Percentiles rank a stretch among this genome's conserved stretches.
phyloP scores from a whole-genome alignment of 2,797 vertebrate species.

The Hydrophis major region DNA sequence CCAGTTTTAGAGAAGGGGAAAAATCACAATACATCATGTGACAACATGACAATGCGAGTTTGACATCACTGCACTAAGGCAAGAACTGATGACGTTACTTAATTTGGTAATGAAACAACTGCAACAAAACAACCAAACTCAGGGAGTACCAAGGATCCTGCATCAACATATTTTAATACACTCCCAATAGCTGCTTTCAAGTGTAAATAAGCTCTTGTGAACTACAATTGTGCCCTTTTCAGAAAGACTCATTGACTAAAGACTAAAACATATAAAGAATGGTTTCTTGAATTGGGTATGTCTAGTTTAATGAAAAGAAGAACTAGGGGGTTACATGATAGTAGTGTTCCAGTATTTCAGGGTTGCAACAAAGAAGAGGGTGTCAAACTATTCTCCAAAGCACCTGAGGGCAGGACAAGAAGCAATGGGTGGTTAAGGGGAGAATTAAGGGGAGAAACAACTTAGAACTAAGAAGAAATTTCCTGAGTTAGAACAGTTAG shows the following conservation, averaged over 20 bases:
- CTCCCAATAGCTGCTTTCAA: background rate
- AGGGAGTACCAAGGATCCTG: background rate
- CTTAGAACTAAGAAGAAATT: background rate
- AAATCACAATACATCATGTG: too few species aligned
- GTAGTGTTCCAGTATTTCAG: too few species aligned
- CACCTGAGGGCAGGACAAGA: background rate
- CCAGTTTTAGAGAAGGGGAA: too few species aligned
- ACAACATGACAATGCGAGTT: too few species aligned
- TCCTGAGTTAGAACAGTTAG: background rate
- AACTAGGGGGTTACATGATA: background rate
- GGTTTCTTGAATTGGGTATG: background rate
- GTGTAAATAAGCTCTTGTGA: background rate
- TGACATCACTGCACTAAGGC: background rate
- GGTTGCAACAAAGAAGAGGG: background rate
- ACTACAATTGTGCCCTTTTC: background rate
- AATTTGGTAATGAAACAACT: background rate
- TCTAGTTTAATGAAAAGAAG: background rate
- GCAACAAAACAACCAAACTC: background rate
- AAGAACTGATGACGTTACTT: background rate
- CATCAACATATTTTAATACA: background rate
- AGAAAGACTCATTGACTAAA: background rate
- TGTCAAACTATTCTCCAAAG: background rate
- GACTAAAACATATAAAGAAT: background rate
- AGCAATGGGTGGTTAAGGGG: background rate
- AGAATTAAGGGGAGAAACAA: background rate